These are phyloP conservation scores for Probosciger aterrimus DNA, from an alignment of 2,113 vertebrate species.

Conservation along the genomic window DNA sequence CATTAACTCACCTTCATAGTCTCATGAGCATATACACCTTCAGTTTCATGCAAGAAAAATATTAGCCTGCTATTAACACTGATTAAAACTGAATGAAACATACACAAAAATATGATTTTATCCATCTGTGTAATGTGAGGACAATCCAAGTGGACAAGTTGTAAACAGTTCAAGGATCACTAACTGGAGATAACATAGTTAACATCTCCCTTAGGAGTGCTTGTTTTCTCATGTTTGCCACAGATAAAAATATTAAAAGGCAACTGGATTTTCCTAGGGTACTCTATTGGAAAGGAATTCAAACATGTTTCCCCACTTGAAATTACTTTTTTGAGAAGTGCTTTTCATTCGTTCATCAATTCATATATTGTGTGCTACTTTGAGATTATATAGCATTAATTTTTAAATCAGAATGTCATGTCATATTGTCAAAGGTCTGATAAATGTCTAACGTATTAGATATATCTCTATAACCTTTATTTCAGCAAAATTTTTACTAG, in stretches of 20 bases:
- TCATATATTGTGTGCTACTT: not conserved
- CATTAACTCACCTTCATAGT: not conserved
- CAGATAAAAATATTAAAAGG: not conserved
- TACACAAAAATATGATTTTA: not conserved
- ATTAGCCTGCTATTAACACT: not conserved
- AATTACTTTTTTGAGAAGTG: not conserved
- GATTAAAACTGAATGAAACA: not conserved
- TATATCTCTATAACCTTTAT: not conserved
- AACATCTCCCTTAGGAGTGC: not conserved
- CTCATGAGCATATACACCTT: not conserved
- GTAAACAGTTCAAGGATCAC: not conserved
- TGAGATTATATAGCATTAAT: not conserved
- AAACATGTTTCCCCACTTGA: not conserved
- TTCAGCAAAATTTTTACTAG: not conserved
- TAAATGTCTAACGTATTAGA: not conserved
- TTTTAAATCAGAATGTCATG: not conserved
- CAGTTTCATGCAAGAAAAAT: not conserved
- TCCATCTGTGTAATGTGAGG: not conserved
- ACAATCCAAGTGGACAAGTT: not conserved
- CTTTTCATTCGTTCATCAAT: not conserved
- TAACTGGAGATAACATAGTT: not conserved
- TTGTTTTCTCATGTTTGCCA: not conserved
- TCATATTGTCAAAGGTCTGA: not conserved
- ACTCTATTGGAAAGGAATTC: not conserved
- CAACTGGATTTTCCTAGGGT: not conserved